Evolutionary conservation across 2,113 vertebrate genomes (phyloP).

Genomic region (Anguilla japonica): DNA sequence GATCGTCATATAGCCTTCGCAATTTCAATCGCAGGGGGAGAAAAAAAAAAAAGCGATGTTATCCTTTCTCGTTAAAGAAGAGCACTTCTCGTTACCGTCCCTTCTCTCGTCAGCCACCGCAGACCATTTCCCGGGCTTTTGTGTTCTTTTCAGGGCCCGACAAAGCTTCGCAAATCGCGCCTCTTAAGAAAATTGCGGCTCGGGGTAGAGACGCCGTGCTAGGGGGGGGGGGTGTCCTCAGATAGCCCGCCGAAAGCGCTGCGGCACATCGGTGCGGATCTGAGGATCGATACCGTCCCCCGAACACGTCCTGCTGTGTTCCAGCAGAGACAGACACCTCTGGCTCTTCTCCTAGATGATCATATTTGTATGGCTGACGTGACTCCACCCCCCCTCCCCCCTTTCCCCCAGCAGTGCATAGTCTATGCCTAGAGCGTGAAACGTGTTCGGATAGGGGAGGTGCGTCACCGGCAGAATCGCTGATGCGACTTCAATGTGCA

Average conservation of each 20-base stretch:
- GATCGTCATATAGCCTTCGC: not conserved
- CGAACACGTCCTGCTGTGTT: not conserved
- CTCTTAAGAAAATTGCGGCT: not conserved
- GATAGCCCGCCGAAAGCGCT: not conserved
- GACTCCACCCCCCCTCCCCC: not conserved
- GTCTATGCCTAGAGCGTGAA: not conserved
- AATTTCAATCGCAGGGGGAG: not conserved
- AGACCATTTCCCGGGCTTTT: not conserved
- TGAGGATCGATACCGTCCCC: not conserved
- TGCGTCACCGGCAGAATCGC: not conserved
- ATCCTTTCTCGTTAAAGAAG: not conserved
- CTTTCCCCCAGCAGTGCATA: not conserved
- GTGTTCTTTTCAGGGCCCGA: not conserved
- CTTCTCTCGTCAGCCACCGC: not conserved
- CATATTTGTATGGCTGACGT: not conserved
- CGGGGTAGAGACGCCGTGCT: not conserved
- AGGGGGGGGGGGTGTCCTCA: not conserved
- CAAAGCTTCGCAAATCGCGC: not conserved
- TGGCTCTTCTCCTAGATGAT: not conserved
- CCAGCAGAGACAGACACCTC: not conserved
- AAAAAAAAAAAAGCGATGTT: not conserved
- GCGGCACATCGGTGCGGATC: not conserved
- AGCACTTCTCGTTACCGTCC: not conserved
- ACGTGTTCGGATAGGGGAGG: not conserved
- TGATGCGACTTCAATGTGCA: not conserved